Percentiles rank a stretch among this genome's conserved stretches.
These are phyloP conservation scores for Sylvia borin DNA, from an alignment of 2,797 vertebrate genomes.

Conservation along the genomic window DNA sequence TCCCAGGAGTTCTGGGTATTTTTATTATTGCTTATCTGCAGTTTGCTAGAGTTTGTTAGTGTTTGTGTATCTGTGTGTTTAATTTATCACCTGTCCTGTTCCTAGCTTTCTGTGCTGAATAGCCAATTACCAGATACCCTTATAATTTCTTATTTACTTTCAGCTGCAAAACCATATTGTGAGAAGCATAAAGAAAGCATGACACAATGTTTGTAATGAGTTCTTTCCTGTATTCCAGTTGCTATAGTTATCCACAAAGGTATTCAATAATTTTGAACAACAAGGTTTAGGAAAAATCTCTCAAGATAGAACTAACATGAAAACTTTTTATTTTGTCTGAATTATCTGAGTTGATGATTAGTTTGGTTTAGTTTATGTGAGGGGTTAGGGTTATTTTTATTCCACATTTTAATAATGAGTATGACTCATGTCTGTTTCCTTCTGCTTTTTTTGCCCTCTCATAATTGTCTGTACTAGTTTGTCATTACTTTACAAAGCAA, in stretches of 20 bases:
- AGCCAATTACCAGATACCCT: neutral
- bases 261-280: neutral
- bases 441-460: neutral
- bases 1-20: neutral
- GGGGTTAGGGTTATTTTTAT: fast-evolving
- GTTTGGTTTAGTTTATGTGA: neutral
- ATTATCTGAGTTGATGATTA: neutral
- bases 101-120: neutral
- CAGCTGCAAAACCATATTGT: neutral
- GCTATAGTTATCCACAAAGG: neutral
- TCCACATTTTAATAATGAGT: neutral
- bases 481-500: neutral
- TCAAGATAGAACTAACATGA: neutral
- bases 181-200: neutral
- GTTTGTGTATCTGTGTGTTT: neutral
- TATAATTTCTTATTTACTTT: neutral
- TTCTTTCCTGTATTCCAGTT: neutral
- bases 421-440: neutral
- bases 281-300: neutral
- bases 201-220: neutral
- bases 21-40: neutral
- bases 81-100: neutral
- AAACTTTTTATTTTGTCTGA: neutral
- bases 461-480: neutral
- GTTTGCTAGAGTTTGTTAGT: neutral